A percentile compares a stretch with the other conserved stretches of the same genome.
phyloP scores from a whole-genome alignment of 2,113 vertebrate genomes.

The Ptilonorhynchus violaceus region DNA sequence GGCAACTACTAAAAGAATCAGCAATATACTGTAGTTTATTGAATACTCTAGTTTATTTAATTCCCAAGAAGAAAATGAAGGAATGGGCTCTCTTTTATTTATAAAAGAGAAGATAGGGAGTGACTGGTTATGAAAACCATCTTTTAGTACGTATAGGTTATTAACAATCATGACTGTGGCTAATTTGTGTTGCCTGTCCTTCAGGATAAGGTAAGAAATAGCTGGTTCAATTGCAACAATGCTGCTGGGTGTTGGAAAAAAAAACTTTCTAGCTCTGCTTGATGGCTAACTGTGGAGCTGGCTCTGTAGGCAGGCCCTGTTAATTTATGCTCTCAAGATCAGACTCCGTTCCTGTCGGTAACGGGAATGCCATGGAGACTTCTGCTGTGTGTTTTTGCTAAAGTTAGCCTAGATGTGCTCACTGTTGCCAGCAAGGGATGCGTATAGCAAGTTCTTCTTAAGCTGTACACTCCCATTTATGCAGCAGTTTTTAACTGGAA shows the following conservation, averaged over 20 bases:
- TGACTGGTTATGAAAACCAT: background rate
- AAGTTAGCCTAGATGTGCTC: background rate
- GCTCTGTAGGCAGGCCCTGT: background rate
- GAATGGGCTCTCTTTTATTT: background rate
- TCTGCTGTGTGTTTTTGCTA: background rate
- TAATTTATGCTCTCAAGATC: background rate
- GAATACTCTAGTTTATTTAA: background rate
- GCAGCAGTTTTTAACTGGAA: background rate
- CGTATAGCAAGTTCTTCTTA: background rate
- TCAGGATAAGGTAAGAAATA: background rate
- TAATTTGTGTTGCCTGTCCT: background rate
- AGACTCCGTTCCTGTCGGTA: fast-evolving
- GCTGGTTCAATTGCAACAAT: background rate
- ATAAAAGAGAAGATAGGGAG: background rate
- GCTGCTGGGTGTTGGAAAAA: background rate
- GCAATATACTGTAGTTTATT: background rate
- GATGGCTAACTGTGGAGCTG: background rate
- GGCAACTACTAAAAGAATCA: background rate
- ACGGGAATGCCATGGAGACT: background rate
- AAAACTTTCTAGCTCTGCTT: background rate
- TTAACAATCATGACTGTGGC: background rate
- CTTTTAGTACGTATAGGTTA: background rate
- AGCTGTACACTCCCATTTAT: fast-evolving
- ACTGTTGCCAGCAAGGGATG: background rate
- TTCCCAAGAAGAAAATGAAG: background rate